phyloP scores from a whole-genome alignment of 2,797 vertebrate species.

The Coreius guichenoti region DNA sequence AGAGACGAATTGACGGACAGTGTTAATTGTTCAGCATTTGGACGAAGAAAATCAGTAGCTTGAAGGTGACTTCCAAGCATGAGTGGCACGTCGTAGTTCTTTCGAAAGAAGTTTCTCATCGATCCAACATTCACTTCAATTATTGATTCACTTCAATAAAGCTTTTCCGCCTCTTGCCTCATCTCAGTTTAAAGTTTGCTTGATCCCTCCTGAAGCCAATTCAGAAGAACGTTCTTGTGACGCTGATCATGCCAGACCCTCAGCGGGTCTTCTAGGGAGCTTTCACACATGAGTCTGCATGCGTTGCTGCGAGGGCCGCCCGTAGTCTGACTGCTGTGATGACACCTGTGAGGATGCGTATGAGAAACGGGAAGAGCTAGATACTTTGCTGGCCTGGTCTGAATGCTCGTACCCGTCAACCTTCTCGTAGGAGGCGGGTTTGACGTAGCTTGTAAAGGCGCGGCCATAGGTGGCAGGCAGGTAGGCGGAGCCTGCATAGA shows the following conservation, averaged over 20 bases:
- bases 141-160: slow-evolving; percentile 54
- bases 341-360: slow-evolving; percentile 87
- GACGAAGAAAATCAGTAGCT: slow-evolving; percentile 48
- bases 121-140: slow-evolving; percentile 61
- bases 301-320: slow-evolving; percentile 84
- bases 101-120: slow-evolving; percentile 53
- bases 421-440: slow-evolving; percentile 85
- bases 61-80: slow-evolving; percentile 41
- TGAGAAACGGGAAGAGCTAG: slow-evolving; percentile 84
- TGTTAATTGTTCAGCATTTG: slow-evolving; percentile 47
- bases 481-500: slow-evolving; percentile 80
- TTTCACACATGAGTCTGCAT: slow-evolving; percentile 94
- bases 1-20: slow-evolving; percentile 30
- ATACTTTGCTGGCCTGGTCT: slow-evolving; percentile 84
- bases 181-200: slow-evolving; percentile 11
- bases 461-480: slow-evolving; percentile 86
- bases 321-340: slow-evolving; percentile 85
- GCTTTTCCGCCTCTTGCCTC: slow-evolving; percentile 17
- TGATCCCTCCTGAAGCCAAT: slow-evolving; percentile 59
- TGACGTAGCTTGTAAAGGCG: slow-evolving; percentile 88
- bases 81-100: slow-evolving; percentile 62
- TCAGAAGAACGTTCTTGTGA: slow-evolving; percentile 68
- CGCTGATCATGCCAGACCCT: slow-evolving; percentile 56
- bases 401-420: slow-evolving; percentile 83
- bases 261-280: slow-evolving; percentile 25